phyloP scores from a whole-genome alignment of 23 tunicate genomes.

The Phallusia fumigata region DNA sequence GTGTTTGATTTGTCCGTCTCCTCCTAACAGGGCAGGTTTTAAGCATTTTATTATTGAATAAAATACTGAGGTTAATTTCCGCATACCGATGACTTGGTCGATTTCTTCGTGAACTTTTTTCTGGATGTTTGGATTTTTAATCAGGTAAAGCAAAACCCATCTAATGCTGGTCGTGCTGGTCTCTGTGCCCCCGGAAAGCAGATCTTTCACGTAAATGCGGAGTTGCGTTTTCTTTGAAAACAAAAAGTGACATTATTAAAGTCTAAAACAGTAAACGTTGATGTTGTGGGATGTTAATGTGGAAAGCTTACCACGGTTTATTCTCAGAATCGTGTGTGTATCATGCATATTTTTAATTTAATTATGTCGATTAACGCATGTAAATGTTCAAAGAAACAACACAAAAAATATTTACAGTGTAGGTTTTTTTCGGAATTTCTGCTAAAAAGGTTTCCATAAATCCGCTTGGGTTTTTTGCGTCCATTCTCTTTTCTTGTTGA shows the following conservation, averaged over 20 bases:
- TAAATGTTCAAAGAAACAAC: neutral
- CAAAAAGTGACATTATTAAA: neutral
- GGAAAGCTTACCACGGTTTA: no score
- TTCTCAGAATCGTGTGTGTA: neutral
- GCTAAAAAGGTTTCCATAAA: neutral
- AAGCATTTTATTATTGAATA: no score
- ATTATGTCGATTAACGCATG: neutral
- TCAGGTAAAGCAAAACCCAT: conserved; percentile 19
- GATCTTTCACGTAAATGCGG: conserved; percentile 19
- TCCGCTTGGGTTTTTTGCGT: neutral
- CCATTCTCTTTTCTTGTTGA: neutral
- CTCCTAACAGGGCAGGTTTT: no score
- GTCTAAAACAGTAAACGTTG: no score
- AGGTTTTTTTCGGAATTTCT: neutral
- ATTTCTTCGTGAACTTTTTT: conserved; percentile 37
- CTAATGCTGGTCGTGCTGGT: conserved; percentile 23
- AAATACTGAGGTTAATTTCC: neutral
- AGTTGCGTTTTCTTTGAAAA: conserved; percentile 13
- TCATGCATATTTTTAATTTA: neutral
- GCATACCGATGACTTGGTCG: conserved; percentile 7
- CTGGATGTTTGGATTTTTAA: conserved; percentile 21
- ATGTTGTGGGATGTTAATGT: no score
- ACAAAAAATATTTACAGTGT: neutral
- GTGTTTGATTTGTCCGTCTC: conserved; percentile 2
- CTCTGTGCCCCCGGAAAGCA: conserved; percentile 28